phyloP scores from a whole-genome alignment of 2,888 invertebrate species.

The Mesorhabditis belari region DNA sequence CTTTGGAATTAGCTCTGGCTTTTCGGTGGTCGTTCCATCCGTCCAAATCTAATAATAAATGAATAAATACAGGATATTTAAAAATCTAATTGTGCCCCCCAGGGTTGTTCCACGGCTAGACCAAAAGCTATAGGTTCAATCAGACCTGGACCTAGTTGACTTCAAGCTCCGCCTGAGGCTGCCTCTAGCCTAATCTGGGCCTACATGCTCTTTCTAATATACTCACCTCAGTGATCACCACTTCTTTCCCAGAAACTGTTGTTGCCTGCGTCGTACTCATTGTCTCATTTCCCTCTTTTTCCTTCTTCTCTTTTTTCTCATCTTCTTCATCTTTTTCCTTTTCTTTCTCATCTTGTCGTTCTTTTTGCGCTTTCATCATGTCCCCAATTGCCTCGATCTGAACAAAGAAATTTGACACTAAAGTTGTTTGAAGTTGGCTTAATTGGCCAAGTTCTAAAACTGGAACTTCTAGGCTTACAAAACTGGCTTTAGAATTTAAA shows the following conservation, averaged over 20 bases:
- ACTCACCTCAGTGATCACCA: background rate
- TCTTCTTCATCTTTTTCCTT: background rate
- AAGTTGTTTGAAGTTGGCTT: no score
- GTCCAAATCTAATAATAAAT: background rate
- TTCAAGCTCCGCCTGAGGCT: no score
- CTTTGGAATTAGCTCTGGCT: background rate
- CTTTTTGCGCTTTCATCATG: background rate
- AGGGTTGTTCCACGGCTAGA: no score
- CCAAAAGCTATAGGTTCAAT: no score
- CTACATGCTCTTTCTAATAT: no score
- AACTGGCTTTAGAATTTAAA: background rate
- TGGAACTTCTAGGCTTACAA: no score
- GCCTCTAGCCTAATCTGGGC: no score
- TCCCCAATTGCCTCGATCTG: background rate
- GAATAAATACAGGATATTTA: no score
- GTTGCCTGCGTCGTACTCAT: background rate
- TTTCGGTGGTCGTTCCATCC: background rate
- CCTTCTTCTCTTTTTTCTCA: background rate
- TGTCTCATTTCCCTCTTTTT: background rate
- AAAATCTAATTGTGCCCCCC: no score
- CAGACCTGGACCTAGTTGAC: no score
- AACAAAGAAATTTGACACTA: no score
- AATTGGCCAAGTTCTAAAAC: no score
- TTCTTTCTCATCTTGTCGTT: background rate
- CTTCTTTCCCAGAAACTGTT: background rate